A percentile compares a stretch with the other conserved stretches of the same genome.
phyloP scores from a whole-genome alignment of 64 coral and sea anemone species.

The Catalaphyllia jardinei region DNA sequence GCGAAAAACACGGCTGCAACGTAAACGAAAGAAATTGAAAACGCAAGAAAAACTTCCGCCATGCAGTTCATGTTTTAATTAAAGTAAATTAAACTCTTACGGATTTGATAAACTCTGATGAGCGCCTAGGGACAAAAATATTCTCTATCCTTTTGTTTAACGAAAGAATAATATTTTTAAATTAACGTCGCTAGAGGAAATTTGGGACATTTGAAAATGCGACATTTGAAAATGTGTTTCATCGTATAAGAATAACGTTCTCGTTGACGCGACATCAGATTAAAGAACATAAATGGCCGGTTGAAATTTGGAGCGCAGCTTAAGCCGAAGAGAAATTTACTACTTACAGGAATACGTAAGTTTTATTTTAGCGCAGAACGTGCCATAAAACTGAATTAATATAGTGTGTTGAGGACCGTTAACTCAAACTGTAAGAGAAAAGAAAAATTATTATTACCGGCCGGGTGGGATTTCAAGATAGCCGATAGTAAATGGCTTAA shows the following conservation, averaged over 20 bases:
- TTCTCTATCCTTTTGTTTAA: slow-evolving; percentile 3
- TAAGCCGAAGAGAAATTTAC: too few species aligned
- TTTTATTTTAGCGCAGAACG: too few species aligned
- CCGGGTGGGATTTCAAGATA: too few species aligned
- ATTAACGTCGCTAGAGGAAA: slow-evolving; percentile 3
- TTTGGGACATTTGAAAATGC: not conserved
- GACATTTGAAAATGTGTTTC: not conserved
- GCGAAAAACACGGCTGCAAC: not conserved
- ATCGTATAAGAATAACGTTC: not conserved
- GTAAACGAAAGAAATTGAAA: not conserved
- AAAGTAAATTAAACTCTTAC: not conserved
- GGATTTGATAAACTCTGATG: not conserved
- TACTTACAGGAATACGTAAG: too few species aligned
- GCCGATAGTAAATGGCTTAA: too few species aligned
- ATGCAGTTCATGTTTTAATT: slow-evolving; percentile 4
- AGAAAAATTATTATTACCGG: too few species aligned
- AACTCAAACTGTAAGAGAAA: too few species aligned
- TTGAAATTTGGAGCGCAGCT: too few species aligned
- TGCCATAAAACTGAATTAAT: too few species aligned
- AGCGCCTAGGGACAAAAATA: not conserved
- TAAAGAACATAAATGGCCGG: too few species aligned
- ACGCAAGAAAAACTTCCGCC: slow-evolving; percentile 6
- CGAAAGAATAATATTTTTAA: not conserved
- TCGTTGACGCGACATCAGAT: not conserved
- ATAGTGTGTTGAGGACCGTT: too few species aligned